Evolutionary conservation across 2,888 invertebrate species (phyloP).

Genomic region (Lottia scabra): DNA sequence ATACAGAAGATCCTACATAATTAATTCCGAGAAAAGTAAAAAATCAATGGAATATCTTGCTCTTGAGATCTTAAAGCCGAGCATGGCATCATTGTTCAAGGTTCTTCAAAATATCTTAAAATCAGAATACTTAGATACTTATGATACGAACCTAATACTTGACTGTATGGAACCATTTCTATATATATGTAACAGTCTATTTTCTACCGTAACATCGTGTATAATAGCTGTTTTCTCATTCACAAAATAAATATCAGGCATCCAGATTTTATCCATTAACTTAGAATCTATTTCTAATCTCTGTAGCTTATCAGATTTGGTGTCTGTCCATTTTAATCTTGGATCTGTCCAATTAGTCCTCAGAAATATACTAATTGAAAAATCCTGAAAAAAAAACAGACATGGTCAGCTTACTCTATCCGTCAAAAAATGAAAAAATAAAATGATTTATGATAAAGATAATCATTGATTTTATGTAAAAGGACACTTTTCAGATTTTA

Average conservation of each 20-base stretch:
- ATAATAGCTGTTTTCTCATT: conserved; percentile 29
- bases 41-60: no score
- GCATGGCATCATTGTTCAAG: no score
- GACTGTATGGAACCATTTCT: conserved; percentile 26
- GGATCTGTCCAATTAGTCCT: conserved; percentile 25
- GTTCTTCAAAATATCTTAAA: no score
- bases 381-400: conserved; percentile 20
- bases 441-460: no score
- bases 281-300: conserved; percentile 29
- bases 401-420: no score
- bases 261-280: conserved; percentile 28
- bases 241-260: conserved; percentile 30
- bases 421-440: no score
- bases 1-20: no score
- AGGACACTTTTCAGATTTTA: no score
- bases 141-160: conserved; percentile 20
- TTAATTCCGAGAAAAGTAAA: no score
- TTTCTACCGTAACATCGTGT: conserved; percentile 28
- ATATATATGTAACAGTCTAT: conserved; percentile 26
- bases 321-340: conserved; percentile 19
- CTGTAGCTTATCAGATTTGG: conserved; percentile 1
- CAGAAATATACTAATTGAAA: conserved; percentile 27
- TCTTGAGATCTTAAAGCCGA: no score
- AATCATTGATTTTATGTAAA: no score
- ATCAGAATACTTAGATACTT: no score